Evolutionary conservation across 1,140 invertebrate species (phyloP).

Genomic region (Ditylenchus dipsaci): DNA sequence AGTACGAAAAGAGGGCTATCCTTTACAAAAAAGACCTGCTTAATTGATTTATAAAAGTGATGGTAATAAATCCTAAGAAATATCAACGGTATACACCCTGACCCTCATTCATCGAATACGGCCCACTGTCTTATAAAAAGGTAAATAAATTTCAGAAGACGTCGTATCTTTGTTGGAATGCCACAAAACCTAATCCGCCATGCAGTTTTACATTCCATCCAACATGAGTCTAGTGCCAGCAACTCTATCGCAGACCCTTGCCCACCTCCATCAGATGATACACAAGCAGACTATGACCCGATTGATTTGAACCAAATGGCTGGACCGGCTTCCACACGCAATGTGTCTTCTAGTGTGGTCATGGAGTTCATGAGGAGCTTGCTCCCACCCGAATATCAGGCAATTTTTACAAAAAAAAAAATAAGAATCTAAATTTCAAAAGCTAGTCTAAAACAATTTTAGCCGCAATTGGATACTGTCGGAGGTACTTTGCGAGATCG

Average conservation of each 20-base stretch:
- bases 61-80: too few relatives aligned
- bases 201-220: constrained; percentile 26
- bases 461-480: background rate
- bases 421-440: background rate
- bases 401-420: background rate
- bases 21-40: too few relatives aligned
- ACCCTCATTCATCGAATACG: too few relatives aligned
- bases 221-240: background rate
- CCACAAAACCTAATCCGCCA: constrained; percentile 32
- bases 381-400: constrained; percentile 28
- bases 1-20: too few relatives aligned
- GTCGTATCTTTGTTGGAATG: constrained; percentile 27
- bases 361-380: constrained; percentile 22
- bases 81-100: too few relatives aligned
- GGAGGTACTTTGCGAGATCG: background rate
- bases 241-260: constrained; percentile 11
- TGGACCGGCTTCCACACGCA: background rate
- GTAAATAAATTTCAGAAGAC: constrained; percentile 28
- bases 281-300: constrained; percentile 1
- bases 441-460: background rate
- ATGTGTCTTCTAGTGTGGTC: background rate
- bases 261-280: constrained; percentile 6
- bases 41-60: too few relatives aligned
- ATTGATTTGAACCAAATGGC: background rate
- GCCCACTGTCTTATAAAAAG: too few relatives aligned